phyloP scores from a whole-genome alignment of 2,888 invertebrate species.

The Caenorhabditis parvicauda region DNA sequence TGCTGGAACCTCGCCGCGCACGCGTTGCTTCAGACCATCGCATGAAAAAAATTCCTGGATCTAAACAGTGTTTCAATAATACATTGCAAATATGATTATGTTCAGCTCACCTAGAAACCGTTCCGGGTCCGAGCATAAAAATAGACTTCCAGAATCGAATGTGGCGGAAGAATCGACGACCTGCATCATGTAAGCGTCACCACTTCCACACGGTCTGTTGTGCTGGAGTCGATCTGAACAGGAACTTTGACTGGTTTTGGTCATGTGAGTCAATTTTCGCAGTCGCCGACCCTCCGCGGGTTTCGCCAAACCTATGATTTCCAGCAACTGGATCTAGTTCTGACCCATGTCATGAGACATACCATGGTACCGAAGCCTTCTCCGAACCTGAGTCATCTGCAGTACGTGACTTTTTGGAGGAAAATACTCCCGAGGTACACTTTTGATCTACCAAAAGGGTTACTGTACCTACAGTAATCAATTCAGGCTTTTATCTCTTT shows the following conservation, averaged over 20 bases:
- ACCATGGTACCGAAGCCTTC: conserved; percentile 57
- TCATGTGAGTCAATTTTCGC: conserved; percentile 32
- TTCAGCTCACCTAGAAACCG: too few relatives aligned
- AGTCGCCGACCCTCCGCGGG: too few relatives aligned
- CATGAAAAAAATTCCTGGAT: too few relatives aligned
- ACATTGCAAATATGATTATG: too few relatives aligned
- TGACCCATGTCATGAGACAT: conserved; percentile 60
- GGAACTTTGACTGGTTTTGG: conserved; percentile 62
- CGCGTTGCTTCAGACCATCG: too few relatives aligned
- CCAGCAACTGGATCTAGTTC: conserved; percentile 44
- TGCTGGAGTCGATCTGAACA: conserved; percentile 58
- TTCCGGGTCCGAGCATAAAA: too few relatives aligned
- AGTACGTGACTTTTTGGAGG: conserved; percentile 58
- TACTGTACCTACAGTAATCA: background rate
- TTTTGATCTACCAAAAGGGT: background rate
- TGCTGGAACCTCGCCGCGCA: too few relatives aligned
- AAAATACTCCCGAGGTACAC: conserved; percentile 45
- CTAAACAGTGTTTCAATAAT: too few relatives aligned
- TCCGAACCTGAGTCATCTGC: conserved; percentile 61
- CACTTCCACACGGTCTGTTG: conserved; percentile 56
- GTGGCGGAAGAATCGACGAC: conserved; percentile 62
- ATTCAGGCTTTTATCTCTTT: conserved; percentile 51
- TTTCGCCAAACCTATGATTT: background rate
- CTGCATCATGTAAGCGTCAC: conserved; percentile 50
- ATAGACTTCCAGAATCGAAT: conserved; percentile 59